phyloP scores from a whole-genome alignment of 2,797 vertebrate genomes.

The Betta splendens region DNA sequence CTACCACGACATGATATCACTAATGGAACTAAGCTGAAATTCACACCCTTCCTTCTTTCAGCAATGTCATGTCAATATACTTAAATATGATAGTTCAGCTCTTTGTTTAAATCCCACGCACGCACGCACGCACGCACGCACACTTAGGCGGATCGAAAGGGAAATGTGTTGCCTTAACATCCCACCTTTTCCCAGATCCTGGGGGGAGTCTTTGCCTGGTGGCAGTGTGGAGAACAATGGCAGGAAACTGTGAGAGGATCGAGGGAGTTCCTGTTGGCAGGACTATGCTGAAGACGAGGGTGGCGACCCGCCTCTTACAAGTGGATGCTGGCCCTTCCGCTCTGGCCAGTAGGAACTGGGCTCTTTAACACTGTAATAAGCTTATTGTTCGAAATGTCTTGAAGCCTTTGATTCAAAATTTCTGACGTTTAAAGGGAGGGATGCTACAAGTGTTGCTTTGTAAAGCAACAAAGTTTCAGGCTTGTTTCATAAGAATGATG shows the following conservation, averaged over 20 bases:
- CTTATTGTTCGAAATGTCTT: constrained; percentile 59
- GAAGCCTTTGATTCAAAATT: constrained; percentile 22
- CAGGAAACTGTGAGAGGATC: constrained; percentile 82
- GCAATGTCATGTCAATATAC: background rate
- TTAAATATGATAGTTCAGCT: constrained; percentile 2
- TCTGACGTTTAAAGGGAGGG: constrained; percentile 28
- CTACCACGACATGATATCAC: constrained; percentile 4
- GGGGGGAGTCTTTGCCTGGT: constrained; percentile 68
- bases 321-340: constrained; percentile 50
- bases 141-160: constrained; percentile 52
- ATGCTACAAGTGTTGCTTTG: constrained; percentile 19
- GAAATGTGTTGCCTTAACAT: constrained; percentile 76
- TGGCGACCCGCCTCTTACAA: constrained; percentile 36
- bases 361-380: constrained; percentile 46
- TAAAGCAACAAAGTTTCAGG: constrained; percentile 1
- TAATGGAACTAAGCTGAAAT: background rate
- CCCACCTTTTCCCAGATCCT: constrained; percentile 83
- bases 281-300: constrained; percentile 57
- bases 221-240: constrained; percentile 75
- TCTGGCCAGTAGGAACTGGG: constrained; percentile 51
- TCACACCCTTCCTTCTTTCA: background rate
- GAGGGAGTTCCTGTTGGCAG: constrained; percentile 79
- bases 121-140: constrained; percentile 13
- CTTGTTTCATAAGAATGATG: background rate
- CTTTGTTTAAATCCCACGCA: background rate